phyloP scores from a whole-genome alignment of 2,888 invertebrate genomes.

The Coleophora deauratella region DNA sequence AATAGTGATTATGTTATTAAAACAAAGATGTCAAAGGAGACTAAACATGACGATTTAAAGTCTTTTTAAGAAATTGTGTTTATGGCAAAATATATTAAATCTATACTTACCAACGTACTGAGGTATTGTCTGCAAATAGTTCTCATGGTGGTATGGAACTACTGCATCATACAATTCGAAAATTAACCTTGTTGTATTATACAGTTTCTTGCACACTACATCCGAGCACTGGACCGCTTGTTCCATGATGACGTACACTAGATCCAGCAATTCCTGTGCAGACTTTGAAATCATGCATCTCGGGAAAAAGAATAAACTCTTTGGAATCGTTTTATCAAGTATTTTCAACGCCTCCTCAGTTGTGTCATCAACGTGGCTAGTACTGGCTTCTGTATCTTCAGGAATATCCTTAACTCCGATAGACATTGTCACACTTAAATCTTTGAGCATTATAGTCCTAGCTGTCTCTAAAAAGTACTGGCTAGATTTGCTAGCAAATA shows the following conservation, averaged over 20 bases:
- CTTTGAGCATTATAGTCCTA: conserved; percentile 83
- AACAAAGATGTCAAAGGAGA: no score
- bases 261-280: conserved; percentile 76
- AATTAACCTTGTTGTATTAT: conserved; percentile 80
- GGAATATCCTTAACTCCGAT: conserved; percentile 66
- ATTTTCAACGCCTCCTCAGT: conserved; percentile 52
- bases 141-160: conserved; percentile 86
- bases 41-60: no score
- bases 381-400: conserved; percentile 15
- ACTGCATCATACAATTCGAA: conserved; percentile 85
- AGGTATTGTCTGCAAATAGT: conserved; percentile 86
- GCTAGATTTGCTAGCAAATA: conserved; percentile 85
- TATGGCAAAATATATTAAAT: no score
- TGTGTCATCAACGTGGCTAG: conserved; percentile 19
- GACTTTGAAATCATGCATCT: conserved; percentile 76
- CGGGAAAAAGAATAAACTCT: conserved; percentile 64
- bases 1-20: no score
- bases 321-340: conserved; percentile 54
- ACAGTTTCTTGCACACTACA: conserved; percentile 77
- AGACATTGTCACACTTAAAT: conserved; percentile 82
- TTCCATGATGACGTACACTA: conserved; percentile 78
- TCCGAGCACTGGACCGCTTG: conserved; percentile 78
- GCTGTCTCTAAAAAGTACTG: conserved; percentile 81
- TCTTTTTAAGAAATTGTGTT: no score
- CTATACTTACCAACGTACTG: conserved; percentile 84